Conservation (phyloP, 2,888 invertebrate species). For the Apamea sordens region DNA sequence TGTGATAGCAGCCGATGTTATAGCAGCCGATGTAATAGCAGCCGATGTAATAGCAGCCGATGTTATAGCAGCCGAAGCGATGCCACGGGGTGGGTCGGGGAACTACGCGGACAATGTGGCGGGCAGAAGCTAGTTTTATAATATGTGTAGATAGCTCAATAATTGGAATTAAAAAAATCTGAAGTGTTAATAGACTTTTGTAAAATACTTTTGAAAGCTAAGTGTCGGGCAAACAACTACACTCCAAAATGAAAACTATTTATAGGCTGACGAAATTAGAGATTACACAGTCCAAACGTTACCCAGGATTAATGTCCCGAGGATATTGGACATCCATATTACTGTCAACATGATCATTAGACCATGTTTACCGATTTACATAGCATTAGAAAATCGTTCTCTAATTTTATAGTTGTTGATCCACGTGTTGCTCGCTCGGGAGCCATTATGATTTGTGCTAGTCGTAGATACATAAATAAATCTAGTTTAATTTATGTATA, state of each 20-base stretch:
- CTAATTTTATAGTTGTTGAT: slow-evolving; percentile 43
- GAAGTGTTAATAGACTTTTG: neutral
- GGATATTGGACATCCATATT: slow-evolving; percentile 50
- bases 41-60: no score
- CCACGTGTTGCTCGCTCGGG: slow-evolving; percentile 34
- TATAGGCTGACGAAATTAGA: slow-evolving; percentile 19
- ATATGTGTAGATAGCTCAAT: neutral
- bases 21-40: no score
- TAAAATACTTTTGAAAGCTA: neutral
- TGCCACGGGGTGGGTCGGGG: no score
- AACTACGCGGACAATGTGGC: no score
- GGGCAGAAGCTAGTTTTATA: neutral
- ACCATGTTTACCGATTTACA: slow-evolving; percentile 10
- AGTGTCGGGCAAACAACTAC: neutral
- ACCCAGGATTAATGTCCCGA: slow-evolving; percentile 34
- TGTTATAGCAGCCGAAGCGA: no score
- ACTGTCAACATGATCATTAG: slow-evolving; percentile 56
- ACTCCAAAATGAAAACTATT: slow-evolving; percentile 31
- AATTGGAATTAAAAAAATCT: neutral
- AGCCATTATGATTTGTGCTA: slow-evolving; percentile 29
- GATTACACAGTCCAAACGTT: slow-evolving; percentile 4
- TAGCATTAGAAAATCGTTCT: slow-evolving; percentile 26
- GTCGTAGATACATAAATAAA: slow-evolving; percentile 11
- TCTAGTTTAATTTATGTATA: slow-evolving; percentile 32
- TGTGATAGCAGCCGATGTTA: no score